A percentile compares a stretch with the other conserved stretches of the same genome.
Evolutionary conservation across 1,140 invertebrate genomes (phyloP).

Genomic region (Drosophila erecta): DNA sequence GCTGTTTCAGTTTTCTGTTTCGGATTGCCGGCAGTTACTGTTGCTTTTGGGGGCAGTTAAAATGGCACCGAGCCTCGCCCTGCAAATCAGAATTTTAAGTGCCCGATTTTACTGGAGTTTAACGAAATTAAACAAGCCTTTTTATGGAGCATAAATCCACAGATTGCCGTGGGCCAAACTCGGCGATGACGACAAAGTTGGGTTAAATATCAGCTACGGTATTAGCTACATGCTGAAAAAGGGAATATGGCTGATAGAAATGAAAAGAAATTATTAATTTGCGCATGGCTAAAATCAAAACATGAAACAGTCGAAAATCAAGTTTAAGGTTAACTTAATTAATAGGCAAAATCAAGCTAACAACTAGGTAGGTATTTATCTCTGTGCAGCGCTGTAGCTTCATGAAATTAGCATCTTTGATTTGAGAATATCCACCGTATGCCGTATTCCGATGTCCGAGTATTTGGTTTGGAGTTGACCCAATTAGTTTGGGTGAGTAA

Average conservation of each 20-base stretch:
- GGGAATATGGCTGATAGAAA: not conserved
- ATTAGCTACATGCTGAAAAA: constrained; percentile 2
- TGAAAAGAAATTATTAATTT: not conserved
- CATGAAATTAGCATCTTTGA: constrained; percentile 76
- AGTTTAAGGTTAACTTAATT: not conserved
- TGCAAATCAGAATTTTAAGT: constrained; percentile 62
- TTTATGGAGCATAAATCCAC: constrained; percentile 63
- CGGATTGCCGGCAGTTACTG: not conserved
- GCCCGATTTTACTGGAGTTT: constrained; percentile 52
- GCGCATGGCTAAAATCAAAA: not conserved
- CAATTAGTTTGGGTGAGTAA: constrained; percentile 72
- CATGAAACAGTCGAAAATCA: not conserved
- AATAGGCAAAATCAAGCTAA: not conserved
- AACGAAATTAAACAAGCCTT: constrained; percentile 59
- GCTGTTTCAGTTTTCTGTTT: not conserved
- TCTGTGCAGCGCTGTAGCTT: constrained; percentile 5
- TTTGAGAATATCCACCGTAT: constrained; percentile 50
- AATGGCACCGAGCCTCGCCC: constrained; percentile 67
- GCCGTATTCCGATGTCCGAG: constrained; percentile 2
- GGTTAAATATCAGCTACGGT: constrained; percentile 4
- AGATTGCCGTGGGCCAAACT: constrained; percentile 27
- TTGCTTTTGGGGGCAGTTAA: constrained; percentile 24
- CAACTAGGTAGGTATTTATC: not conserved
- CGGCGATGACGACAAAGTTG: constrained; percentile 16
- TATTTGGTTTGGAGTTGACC: constrained; percentile 51